Evolutionary conservation across 2,888 invertebrate genomes (phyloP), one percentile per base, ranked within the genome.

Genomic region (Teinopalpus imperialis): DNA sequence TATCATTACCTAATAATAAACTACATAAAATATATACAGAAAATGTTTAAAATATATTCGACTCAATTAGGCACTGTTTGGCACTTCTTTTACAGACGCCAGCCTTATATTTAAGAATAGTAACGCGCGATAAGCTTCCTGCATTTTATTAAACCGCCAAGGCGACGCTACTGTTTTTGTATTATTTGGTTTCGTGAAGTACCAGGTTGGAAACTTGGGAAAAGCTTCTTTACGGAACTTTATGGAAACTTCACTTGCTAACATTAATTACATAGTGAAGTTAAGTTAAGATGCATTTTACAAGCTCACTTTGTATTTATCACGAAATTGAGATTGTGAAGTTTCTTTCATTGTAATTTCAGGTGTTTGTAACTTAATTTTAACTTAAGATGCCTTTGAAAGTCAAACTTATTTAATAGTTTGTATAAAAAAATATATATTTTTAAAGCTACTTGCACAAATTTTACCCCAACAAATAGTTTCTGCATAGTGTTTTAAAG

Each of bases 241-340:
- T 29, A 27, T 14, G 20, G 32, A 30, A 40, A 46, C n/a, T n/a
- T n/a, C n/a, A 46, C 32, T 55, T 53, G 54, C 57, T 56, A 59
- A 61, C 66, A 62, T 63, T 65, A 64, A 66, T 63, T 66, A 63
- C 61, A 54, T 41, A 35, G 55, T 41, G 14, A 57, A 57, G 43
- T 57, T n/a, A n/a, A n/a, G n/a, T n/a, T 46, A 48, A 57, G 48
- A 54, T 55, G 45, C 54, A 49, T 52, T 56, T 48, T 41, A 49
- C 49, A 51, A 48, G 55, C 46, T 50, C 49, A 45, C 40, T 52
- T 43, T 45, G 49, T 57, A 53, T 61, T 57, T 60, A 57, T 57
- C 40, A 14, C 27, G 29, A 45, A 35, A 26, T 34, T 27, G 27
- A 21, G 34, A 40, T 27, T 40, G 27, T 34, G 10, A 34, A 45